Base-by-base conservation (phyloP, 2,888 invertebrate species). In the Coelogynopora nodosa region DNA sequence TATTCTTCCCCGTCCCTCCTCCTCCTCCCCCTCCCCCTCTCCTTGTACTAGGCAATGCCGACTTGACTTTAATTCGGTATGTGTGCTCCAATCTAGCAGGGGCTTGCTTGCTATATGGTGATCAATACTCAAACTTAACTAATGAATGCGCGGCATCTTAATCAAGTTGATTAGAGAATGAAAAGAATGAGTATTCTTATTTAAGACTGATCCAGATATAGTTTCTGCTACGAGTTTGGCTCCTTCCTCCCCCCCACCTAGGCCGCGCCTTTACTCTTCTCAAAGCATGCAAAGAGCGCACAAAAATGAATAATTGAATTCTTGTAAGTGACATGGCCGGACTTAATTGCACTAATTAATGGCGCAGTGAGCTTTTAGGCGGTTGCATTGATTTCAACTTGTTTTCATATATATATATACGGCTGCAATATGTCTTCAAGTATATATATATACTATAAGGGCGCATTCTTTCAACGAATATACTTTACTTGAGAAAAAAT, bases 231-330 rank as follows among this genome's bases (percentile, higher is more conserved):
- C 5, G 49, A 18, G 10, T 49, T 18, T 18, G 10, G 18, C 5
- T 13, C 18, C 49, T 49, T 49, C 49, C 49, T 13, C 49, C 5
- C 49, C 49, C 49, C 5, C 49, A 5, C 10, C 49, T 18, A 13
- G 49, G 10, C 49, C 18, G 10, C 49, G 5, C 49, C 49, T 49
- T 18, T 49, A 18, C 49, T 49, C 5, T 5, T 49, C 49, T 49
- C 74, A 13, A 74, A 2, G 23, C 74, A 74, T 23, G 74, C 23
- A 23, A 23, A 74, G 27, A 5, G 74, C 74, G 74, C 74, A 74
- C 74, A 74, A 74, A 74, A 74, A 74, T 74, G 74, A 74, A 74
- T 74, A 74, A 74, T 74, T 74, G 74, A 74, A 74, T 74, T 74
- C 74, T 74, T 74, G 74, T 74, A 74, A 74, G 74, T 74, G 74